Percentiles rank a stretch among this genome's conserved stretches.
These are phyloP conservation scores for Acleris holmiana DNA, from an alignment of 2,888 invertebrate species.

Conservation along the genomic window DNA sequence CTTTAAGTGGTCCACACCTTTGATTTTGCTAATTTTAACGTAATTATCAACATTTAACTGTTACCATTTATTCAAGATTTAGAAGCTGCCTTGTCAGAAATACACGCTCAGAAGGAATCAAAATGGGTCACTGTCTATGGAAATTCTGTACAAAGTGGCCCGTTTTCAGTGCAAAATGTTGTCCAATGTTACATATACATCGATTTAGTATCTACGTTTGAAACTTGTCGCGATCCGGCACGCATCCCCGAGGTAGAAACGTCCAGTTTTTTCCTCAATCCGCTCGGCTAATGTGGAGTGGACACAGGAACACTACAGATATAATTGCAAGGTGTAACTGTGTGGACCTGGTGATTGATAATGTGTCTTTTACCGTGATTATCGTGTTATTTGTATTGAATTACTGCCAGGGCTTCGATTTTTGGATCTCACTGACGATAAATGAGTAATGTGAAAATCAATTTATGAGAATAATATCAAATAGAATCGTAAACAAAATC, in stretches of 20 bases:
- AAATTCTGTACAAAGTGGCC: too few species aligned
- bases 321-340: constrained; percentile 36
- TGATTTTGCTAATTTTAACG: too few species aligned
- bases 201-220: constrained; percentile 23
- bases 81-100: background rate
- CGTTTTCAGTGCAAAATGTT: background rate
- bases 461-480: too few species aligned
- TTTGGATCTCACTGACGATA: too few species aligned
- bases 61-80: background rate
- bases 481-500: too few species aligned
- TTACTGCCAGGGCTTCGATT: background rate
- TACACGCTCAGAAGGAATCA: too few species aligned
- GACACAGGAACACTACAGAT: constrained; percentile 35
- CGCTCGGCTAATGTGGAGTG: constrained; percentile 27
- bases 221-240: constrained; percentile 26
- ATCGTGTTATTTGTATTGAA: background rate
- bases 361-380: background rate
- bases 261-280: constrained; percentile 33
- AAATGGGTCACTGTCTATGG: too few species aligned
- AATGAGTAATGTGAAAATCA: too few species aligned
- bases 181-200: constrained; percentile 4
- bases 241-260: constrained; percentile 20
- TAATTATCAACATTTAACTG: background rate
- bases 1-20: too few species aligned
- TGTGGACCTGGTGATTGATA: constrained; percentile 7